phyloP scores from a whole-genome alignment of 2,888 invertebrate genomes.

The Papilio demoleus region DNA sequence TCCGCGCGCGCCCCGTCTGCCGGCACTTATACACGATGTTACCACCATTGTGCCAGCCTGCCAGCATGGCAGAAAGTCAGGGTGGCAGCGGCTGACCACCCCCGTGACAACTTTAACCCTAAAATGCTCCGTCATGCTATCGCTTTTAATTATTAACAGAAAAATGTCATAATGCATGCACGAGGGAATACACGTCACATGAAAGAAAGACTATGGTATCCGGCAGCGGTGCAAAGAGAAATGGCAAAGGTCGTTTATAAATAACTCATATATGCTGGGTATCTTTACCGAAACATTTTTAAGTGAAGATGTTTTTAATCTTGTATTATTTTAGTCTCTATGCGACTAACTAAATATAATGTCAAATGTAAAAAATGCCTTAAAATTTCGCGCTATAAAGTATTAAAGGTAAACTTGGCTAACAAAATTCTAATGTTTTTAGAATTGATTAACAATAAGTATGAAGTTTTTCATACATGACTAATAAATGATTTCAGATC shows the following conservation, averaged over 20 bases:
- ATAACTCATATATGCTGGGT: conserved; percentile 18
- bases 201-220: conserved; percentile 28
- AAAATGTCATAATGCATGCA: conserved; percentile 38
- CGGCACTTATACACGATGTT: conserved; percentile 68
- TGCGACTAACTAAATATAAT: too few relatives aligned
- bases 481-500: background rate
- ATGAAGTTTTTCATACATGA: too few relatives aligned
- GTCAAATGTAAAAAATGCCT: background rate
- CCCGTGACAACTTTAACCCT: conserved; percentile 74
- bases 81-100: conserved; percentile 62
- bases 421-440: too few relatives aligned
- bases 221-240: conserved; percentile 34
- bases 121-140: conserved; percentile 57
- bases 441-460: too few relatives aligned
- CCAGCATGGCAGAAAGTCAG: conserved; percentile 28
- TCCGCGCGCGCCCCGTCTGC: conserved; percentile 65
- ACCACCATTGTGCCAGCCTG: background rate
- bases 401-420: background rate
- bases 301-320: background rate
- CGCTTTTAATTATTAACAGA: conserved; percentile 60
- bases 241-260: conserved; percentile 38
- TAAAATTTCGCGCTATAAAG: background rate
- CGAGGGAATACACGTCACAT: conserved; percentile 36
- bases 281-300: background rate
- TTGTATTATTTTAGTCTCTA: too few relatives aligned